A percentile compares a stretch with the other conserved stretches of the same genome.
These are phyloP conservation scores for Polyergus mexicanus DNA, from an alignment of 1,140 invertebrate genomes.

Conservation along the genomic window DNA sequence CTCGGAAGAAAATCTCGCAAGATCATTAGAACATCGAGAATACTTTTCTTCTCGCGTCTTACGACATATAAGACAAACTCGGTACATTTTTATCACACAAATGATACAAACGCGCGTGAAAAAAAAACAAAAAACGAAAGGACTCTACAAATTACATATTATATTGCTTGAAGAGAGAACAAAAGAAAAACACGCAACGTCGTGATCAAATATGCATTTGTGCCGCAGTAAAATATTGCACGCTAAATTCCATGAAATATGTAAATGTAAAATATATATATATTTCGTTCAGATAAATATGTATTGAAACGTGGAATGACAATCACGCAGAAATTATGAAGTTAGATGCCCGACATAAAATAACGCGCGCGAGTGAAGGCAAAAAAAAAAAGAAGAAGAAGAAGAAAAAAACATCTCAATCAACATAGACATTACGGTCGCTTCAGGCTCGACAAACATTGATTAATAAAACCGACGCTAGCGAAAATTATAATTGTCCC, in stretches of 20 bases:
- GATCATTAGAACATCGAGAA: conserved; percentile 28
- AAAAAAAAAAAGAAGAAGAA: neutral
- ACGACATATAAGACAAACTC: neutral
- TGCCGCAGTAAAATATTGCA: neutral
- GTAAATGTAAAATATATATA: conserved; percentile 1
- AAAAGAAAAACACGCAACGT: neutral
- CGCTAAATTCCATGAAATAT: conserved; percentile 44
- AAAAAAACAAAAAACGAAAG: neutral
- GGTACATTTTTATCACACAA: conserved; percentile 17
- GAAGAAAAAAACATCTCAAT: conserved; percentile 22
- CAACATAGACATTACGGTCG: conserved; percentile 8
- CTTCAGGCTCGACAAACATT: conserved; percentile 31
- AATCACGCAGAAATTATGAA: conserved; percentile 47
- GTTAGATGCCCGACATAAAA: conserved; percentile 4
- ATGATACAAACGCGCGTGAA: neutral
- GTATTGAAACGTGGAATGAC: conserved; percentile 36
- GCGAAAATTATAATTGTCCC: conserved; percentile 48
- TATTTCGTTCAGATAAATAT: conserved; percentile 38
- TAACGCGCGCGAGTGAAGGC: neutral
- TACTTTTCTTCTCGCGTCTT: neutral
- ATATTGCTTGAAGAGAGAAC: neutral
- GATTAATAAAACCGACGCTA: conserved; percentile 40
- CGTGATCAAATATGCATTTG: conserved; percentile 18
- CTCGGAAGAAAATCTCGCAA: conserved; percentile 27
- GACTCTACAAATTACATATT: neutral